Evolutionary conservation across 2,888 invertebrate genomes (phyloP), one percentile per base, ranked within the genome.

Genomic region (Athalia cordata): DNA sequence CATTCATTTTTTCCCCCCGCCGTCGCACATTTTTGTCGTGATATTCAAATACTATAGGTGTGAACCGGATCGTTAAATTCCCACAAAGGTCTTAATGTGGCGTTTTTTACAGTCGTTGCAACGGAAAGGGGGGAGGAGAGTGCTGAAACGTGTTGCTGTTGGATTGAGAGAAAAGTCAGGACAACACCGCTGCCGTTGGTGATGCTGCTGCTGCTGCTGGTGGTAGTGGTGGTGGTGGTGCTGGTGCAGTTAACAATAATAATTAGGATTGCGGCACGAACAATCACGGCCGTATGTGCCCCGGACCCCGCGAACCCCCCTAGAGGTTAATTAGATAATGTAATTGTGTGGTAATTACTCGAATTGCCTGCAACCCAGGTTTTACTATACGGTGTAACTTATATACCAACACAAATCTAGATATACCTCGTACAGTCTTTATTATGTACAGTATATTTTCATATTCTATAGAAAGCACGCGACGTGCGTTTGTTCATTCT

Each of bases 311-410:
- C 15, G 29, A 45, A 2, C 29, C 29, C 29, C 29, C 29, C 29
- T 29, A 55, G 84, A 85, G 89, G 88, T 89, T 89, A 89, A 89
- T 89, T 88, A 88, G 89, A 89, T 89, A 89, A 89, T 89, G 88
- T 87, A 89, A 89, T 89, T 89, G 88, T 88, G 85, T 83, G 84
- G 84, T 86, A 89, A 89, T 89, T 89, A 89, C 86, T 84, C 84
- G 85, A 88, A 88, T 89, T 89, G 87, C 84, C 84, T 83, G 86
- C 84, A 72, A 72, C 72, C 72, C 72, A 13, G 72, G 29, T n/a
- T 55, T 43, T 15, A 43, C 55, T 8, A 59, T 7, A 7, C 3
- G 15, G 62, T 62, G 8, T 62, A 62, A 15, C 13, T 62, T 4
- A 13, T 13, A 62, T 62, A 62, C 13, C 7, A 61, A 13, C 15